Percentiles rank a stretch among this genome's conserved stretches.
Conservation (phyloP, 2,113 vertebrate genomes). For the Sisor rabdophorus region DNA sequence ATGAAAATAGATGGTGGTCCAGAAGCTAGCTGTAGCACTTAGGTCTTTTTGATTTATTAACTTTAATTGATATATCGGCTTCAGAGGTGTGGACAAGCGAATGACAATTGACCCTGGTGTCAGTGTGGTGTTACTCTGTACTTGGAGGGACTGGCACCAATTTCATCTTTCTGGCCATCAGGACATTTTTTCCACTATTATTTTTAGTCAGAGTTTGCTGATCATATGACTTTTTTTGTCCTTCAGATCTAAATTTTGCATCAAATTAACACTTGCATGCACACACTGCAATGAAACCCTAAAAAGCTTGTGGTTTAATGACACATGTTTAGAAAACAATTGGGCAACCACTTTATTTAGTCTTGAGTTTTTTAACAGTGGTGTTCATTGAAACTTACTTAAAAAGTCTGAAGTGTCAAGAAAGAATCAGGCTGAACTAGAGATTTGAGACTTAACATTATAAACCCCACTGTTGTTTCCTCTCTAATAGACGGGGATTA, state of each 20-base stretch:
- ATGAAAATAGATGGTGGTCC: slow-evolving; percentile 76
- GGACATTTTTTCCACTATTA: slow-evolving; percentile 35
- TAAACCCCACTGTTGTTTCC: slow-evolving; percentile 11
- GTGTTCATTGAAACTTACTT: slow-evolving; percentile 5
- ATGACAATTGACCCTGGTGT: slow-evolving; percentile 73
- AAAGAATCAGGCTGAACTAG: not conserved
- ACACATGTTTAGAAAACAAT: slow-evolving; percentile 18
- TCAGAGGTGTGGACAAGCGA: slow-evolving; percentile 60
- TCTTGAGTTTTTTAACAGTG: not conserved
- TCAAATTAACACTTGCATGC: slow-evolving; percentile 10
- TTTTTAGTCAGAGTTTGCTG: not conserved
- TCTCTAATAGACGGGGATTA: not conserved
- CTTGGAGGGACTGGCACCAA: slow-evolving; percentile 46
- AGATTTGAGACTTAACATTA: not conserved
- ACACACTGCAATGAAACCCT: slow-evolving; percentile 12
- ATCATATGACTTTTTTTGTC: not conserved
- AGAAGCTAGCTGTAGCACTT: slow-evolving; percentile 45
- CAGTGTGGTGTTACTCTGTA: slow-evolving; percentile 54
- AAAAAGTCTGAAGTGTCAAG: not conserved
- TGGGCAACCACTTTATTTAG: not conserved
- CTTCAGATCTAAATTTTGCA: slow-evolving; percentile 3
- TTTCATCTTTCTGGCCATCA: slow-evolving; percentile 53
- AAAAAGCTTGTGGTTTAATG: not conserved
- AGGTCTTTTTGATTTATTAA: slow-evolving; percentile 70
- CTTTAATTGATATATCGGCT: slow-evolving; percentile 79